Percentiles rank a stretch among this genome's conserved stretches.
These are phyloP conservation scores for Lytechinus variegatus DNA, from an alignment of 35 echinoderm and acorn worm species.

Conservation along the genomic window DNA sequence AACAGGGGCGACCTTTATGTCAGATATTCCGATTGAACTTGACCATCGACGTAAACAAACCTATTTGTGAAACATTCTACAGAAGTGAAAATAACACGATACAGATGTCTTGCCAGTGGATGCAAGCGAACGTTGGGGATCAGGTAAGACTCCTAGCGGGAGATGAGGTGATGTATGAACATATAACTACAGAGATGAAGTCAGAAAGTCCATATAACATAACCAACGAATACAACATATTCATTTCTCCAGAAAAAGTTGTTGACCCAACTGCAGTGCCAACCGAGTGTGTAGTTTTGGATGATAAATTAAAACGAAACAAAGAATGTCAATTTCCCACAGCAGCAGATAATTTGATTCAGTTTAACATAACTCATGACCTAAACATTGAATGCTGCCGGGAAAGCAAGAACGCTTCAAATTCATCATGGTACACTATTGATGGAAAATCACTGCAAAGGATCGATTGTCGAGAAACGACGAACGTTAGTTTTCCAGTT, in stretches of 20 bases:
- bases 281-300: not conserved
- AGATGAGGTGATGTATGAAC: not conserved
- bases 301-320: not conserved
- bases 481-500: not conserved
- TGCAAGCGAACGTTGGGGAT: not conserved
- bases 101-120: not conserved
- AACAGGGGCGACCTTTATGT: not conserved
- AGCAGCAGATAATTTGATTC: not conserved
- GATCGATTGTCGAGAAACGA: not conserved
- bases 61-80: not conserved
- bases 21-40: not conserved
- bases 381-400: not conserved
- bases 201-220: not conserved
- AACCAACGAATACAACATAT: not conserved
- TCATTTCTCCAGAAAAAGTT: not conserved
- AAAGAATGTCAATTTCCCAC: not conserved
- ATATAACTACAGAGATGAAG: not conserved
- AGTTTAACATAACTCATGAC: not conserved
- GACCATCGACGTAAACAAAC: not conserved
- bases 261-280: not conserved
- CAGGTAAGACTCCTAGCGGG: not conserved
- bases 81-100: not conserved
- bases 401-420: too few species aligned
- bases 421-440: not conserved
- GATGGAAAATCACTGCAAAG: not conserved